phyloP scores from a whole-genome alignment of 2,888 invertebrate species.

The Cephus runcator region DNA sequence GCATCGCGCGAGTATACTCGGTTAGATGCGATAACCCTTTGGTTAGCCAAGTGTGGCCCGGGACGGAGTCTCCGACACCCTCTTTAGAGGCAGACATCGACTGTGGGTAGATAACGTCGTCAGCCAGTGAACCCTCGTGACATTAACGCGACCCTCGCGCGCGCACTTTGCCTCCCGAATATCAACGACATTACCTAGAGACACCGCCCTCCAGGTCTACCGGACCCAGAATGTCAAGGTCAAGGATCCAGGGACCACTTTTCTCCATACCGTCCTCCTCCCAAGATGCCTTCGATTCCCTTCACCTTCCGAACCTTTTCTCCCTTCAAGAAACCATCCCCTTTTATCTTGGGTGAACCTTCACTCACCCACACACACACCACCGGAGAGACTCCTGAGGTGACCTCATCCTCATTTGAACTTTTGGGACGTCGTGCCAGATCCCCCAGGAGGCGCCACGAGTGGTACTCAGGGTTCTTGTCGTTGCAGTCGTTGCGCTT shows the following conservation, averaged over 20 bases:
- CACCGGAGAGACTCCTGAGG: not conserved
- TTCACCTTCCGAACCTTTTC: not conserved
- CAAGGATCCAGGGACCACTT: conserved; percentile 6
- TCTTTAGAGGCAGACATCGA: conserved; percentile 36
- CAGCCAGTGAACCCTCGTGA: conserved; percentile 43
- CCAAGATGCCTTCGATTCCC: not conserved
- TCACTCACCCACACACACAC: not conserved
- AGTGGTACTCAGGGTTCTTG: not conserved
- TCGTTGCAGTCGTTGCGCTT: not conserved
- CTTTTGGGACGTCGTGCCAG: not conserved
- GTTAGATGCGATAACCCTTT: conserved; percentile 25
- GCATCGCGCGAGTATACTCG: not conserved
- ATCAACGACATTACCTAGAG: conserved; percentile 49
- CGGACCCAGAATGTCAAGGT: conserved; percentile 38
- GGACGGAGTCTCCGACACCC: conserved; percentile 18
- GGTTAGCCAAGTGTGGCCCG: conserved; percentile 21
- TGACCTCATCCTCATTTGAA: not conserved
- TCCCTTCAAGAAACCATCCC: not conserved
- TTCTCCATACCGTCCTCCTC: not conserved
- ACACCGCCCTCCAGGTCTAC: conserved; percentile 25
- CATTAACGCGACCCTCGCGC: conserved; percentile 50
- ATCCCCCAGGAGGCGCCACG: not conserved
- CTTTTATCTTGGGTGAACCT: not conserved
- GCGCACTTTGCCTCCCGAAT: conserved; percentile 50
- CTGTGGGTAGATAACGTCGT: conserved; percentile 45